Evolutionary conservation across 2,113 vertebrate species (phyloP), one percentile per base, ranked within the genome.

Genomic region (Puntigrus tetrazona): DNA sequence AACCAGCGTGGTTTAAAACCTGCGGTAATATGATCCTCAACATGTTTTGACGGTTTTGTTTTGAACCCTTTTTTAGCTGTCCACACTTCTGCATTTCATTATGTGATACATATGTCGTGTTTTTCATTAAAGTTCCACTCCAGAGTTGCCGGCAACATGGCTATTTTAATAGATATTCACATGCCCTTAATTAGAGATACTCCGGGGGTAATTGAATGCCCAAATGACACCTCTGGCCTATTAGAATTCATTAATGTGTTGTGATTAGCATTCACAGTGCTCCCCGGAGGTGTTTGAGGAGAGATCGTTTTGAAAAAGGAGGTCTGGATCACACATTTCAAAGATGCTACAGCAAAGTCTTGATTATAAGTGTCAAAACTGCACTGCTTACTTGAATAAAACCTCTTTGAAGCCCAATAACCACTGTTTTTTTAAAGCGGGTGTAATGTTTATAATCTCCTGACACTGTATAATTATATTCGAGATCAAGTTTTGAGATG

Each of bases 171-270:
- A 77, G 85, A 72, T 63, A 72, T 81, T 59, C 78, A 79, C 73
- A 20, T 84, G 55, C 31, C 82, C 76, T 86, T 86, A 84, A 84
- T 88, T 78, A 78, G 72, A 72, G 78, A 81, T 13, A 76, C 61
- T 84, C 27, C 1, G 43, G 75, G 80, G 77, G 72, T 86, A 84
- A 84, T 82, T 78, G 78, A 86, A 88, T 78, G 78, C 61, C 81
- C 63, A 70, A 77, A 83, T 88, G 81, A 86, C 81, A 88, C 87
- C 77, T 81, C 47, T 52, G 65, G 84, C 85, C 87, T 81, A 82
- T 88, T 74, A 84, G 82, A 84, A 88, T 84, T 82, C 82, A 84
- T 86, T 55, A 86, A 78, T 79, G 55, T 69, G 34, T 81, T 86
- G 22, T 13, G 55, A 86, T 84, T 73, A 77, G 61, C 69, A 52